These are phyloP conservation scores for Monopterus albus DNA, from an alignment of 2,113 vertebrate species.

Conservation along the genomic window DNA sequence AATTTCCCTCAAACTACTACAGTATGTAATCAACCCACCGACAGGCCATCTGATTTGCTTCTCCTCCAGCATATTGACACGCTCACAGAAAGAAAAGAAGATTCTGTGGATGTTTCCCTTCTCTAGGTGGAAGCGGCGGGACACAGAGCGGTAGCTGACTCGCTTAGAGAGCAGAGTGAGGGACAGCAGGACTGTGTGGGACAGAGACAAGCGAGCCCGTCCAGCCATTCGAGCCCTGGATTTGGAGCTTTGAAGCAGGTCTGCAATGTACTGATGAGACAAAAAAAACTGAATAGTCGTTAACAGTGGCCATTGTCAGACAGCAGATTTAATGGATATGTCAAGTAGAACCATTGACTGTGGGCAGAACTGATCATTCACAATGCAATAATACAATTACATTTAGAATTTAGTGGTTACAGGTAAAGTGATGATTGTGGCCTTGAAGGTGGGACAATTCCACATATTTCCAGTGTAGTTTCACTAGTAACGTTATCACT, in stretches of 20 bases:
- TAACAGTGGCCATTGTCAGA: too few species aligned
- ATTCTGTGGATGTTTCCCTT: constrained; percentile 83
- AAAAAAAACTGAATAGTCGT: too few species aligned
- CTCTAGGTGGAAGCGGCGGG: constrained; percentile 78
- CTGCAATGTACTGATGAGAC: constrained; percentile 71
- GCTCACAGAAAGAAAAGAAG: constrained; percentile 82
- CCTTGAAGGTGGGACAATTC: too few species aligned
- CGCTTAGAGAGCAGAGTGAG: constrained; percentile 78
- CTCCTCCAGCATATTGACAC: constrained; percentile 66
- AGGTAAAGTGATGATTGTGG: too few species aligned
- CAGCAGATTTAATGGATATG: too few species aligned
- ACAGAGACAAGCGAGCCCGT: constrained; percentile 76
- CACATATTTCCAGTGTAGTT: too few species aligned
- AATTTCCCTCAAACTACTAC: not conserved
- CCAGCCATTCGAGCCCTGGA: constrained; percentile 72
- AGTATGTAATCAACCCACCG: constrained; percentile 54
- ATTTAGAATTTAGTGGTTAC: too few species aligned
- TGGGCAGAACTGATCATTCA: too few species aligned
- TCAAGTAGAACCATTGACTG: too few species aligned
- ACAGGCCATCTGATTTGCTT: constrained; percentile 74
- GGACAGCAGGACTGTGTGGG: constrained; percentile 79
- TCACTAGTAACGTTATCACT: too few species aligned
- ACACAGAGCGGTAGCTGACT: constrained; percentile 79
- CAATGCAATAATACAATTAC: too few species aligned
- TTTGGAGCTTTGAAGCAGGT: constrained; percentile 75